Percentiles rank a stretch among this genome's conserved stretches.
Evolutionary conservation across 2,888 invertebrate genomes (phyloP).

Genomic region (Eueremaeus valkanovi): DNA sequence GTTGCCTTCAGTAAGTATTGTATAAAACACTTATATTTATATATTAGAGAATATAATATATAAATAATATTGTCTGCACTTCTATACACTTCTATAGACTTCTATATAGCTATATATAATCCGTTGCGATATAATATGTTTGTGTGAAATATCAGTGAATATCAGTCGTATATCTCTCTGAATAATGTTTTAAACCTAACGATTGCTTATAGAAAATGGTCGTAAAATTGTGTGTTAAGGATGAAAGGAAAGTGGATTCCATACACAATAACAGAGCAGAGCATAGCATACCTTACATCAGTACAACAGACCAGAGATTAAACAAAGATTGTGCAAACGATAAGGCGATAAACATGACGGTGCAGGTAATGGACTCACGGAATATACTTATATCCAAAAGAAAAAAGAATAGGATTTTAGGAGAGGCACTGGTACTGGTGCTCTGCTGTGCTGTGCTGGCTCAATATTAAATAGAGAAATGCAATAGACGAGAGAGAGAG

Average conservation of each 20-base stretch:
- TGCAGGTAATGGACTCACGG: conserved; percentile 24
- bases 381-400: neutral
- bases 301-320: neutral
- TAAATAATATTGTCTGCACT: neutral
- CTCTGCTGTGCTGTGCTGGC: too few relatives aligned
- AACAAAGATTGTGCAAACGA: conserved; percentile 29
- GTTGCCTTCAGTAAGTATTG: neutral
- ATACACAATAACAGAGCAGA: neutral
- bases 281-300: neutral
- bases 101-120: neutral
- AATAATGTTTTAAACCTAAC: neutral
- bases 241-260: neutral
- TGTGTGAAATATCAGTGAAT: too few relatives aligned
- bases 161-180: neutral
- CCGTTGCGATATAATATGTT: conserved; percentile 12
- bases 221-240: neutral
- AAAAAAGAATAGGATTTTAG: conserved; percentile 18
- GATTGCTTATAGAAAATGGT: neutral
- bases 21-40: neutral
- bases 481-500: too few relatives aligned
- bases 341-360: conserved; percentile 35
- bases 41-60: neutral
- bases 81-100: neutral
- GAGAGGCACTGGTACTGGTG: neutral
- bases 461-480: too few relatives aligned